phyloP scores from a whole-genome alignment of 1,140 invertebrate genomes.

The Bombus consobrinus region DNA sequence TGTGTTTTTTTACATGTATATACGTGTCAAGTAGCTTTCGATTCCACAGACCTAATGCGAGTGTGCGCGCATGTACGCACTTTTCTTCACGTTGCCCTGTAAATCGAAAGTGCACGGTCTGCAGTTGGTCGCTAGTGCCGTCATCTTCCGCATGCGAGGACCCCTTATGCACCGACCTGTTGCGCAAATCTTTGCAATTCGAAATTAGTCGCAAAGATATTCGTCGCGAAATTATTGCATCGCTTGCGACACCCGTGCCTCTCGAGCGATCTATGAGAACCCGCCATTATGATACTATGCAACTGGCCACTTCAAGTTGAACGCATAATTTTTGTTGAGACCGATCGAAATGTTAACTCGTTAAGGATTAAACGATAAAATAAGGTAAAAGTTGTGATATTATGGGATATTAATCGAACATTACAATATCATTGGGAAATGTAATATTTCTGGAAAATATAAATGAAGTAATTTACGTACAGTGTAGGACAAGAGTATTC shows the following conservation, averaged over 20 bases:
- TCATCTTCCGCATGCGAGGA: slow-evolving; percentile 47
- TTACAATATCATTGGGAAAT: no score
- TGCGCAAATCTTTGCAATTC: slow-evolving; percentile 22
- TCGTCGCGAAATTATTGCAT: slow-evolving; percentile 10
- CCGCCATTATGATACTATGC: background rate
- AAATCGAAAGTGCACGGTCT: slow-evolving; percentile 51
- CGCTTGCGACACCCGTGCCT: background rate
- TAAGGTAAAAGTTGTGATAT: background rate
- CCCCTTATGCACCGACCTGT: background rate
- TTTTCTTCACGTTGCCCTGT: slow-evolving; percentile 1
- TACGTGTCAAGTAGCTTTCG: slow-evolving; percentile 36
- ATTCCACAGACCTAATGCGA: background rate
- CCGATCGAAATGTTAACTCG: background rate
- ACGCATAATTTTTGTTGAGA: background rate
- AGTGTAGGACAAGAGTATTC: no score
- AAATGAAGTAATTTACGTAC: no score
- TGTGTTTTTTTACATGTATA: background rate
- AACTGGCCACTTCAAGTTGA: background rate
- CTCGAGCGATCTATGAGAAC: background rate
- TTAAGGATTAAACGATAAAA: background rate
- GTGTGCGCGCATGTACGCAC: background rate
- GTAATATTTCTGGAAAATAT: no score
- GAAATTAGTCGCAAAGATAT: slow-evolving; percentile 20
- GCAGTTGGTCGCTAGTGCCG: background rate
- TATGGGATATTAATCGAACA: background rate